These are phyloP conservation scores for Terrapene triunguis DNA, from an alignment of 2,113 vertebrate genomes.

Conservation along the genomic window DNA sequence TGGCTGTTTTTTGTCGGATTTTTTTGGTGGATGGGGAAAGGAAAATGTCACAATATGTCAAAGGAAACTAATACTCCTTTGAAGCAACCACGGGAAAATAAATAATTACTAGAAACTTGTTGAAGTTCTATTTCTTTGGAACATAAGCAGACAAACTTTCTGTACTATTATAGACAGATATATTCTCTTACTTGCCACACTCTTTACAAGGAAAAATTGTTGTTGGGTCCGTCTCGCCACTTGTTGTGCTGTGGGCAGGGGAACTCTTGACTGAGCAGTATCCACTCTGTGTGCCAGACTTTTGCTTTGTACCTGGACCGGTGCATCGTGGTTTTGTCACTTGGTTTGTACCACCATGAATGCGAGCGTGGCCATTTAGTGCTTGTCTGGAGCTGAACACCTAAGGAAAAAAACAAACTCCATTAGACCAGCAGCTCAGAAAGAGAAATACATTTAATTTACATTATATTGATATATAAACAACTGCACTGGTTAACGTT, in stretches of 20 bases:
- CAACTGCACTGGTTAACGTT: rapidly evolving
- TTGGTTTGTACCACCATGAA: conserved; percentile 83
- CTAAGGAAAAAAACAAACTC: conserved; percentile 69
- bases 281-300: conserved; percentile 78
- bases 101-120: neutral
- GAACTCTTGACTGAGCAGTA: conserved; percentile 88
- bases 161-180: neutral
- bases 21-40: neutral
- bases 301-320: conserved; percentile 75
- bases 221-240: conserved; percentile 85
- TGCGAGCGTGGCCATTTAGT: conserved; percentile 84
- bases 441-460: neutral
- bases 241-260: conserved; percentile 88
- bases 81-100: neutral
- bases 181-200: conserved; percentile 88
- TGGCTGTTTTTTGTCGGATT: neutral
- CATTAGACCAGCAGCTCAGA: neutral
- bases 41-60: neutral
- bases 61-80: neutral
- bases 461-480: rapidly evolving
- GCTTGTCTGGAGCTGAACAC: conserved; percentile 88
- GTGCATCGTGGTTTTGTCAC: conserved; percentile 75
- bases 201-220: conserved; percentile 90
- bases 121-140: neutral
- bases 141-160: rapidly evolving